Percentiles rank a stretch among this genome's conserved stretches.
These are phyloP conservation scores for Ochropleura leucogaster DNA, from an alignment of 2,888 invertebrate species.

Conservation along the genomic window DNA sequence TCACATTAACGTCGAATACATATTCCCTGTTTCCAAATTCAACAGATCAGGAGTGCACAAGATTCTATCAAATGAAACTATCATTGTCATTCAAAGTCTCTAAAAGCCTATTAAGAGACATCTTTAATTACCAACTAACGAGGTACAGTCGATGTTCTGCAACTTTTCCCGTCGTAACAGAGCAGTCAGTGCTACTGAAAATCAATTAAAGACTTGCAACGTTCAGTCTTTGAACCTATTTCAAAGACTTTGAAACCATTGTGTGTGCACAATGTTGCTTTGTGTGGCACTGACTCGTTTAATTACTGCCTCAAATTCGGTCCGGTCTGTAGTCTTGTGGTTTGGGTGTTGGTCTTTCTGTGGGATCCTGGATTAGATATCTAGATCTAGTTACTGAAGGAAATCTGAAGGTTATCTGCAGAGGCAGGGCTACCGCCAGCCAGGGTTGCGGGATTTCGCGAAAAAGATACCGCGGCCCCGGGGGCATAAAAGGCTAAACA, in stretches of 20 bases:
- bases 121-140: conserved; percentile 30
- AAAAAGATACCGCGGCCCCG: no score
- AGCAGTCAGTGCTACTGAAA: neutral
- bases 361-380: neutral
- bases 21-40: neutral
- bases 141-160: neutral
- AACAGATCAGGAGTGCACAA: neutral
- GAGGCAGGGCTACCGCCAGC: neutral
- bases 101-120: conserved; percentile 8
- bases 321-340: neutral
- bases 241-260: conserved; percentile 37
- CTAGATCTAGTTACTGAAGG: neutral
- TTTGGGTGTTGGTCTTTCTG: neutral
- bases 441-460: no score
- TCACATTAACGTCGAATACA: neutral
- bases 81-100: neutral
- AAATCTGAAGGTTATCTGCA: neutral
- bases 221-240: conserved; percentile 42
- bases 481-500: no score
- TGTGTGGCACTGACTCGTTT: conserved; percentile 14
- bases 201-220: conserved; percentile 40
- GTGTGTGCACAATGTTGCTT: conserved; percentile 28
- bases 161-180: neutral
- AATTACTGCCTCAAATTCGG: conserved; percentile 32
- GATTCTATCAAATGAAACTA: neutral